Percentiles rank a stretch among this genome's conserved stretches.
Conservation (phyloP, 1,140 invertebrate genomes). For the Fopius arisanus region DNA sequence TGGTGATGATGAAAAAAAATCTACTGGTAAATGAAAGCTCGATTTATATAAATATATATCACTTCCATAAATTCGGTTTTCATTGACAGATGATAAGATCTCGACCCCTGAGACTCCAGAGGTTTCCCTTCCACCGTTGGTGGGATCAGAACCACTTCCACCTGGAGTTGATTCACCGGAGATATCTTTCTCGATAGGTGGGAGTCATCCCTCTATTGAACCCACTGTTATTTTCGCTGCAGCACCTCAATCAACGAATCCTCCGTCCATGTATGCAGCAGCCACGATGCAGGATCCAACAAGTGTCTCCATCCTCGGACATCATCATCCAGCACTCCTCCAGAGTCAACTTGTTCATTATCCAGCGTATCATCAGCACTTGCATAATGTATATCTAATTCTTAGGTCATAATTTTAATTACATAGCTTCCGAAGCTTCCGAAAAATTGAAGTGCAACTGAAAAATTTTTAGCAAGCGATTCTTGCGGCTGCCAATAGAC, state of each 20-base stretch:
- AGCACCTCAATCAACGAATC: slow-evolving; percentile 49
- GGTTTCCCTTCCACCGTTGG: slow-evolving; percentile 45
- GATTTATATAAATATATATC: neutral
- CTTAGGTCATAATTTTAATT: too few species aligned
- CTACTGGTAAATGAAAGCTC: neutral
- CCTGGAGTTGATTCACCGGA: slow-evolving; percentile 65
- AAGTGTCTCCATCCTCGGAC: slow-evolving; percentile 38
- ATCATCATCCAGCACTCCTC: slow-evolving; percentile 56
- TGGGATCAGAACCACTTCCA: slow-evolving; percentile 60
- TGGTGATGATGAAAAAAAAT: slow-evolving; percentile 39
- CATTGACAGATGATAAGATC: slow-evolving; percentile 31
- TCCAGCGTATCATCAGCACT: slow-evolving; percentile 56
- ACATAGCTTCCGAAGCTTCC: too few species aligned
- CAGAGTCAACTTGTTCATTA: slow-evolving; percentile 60
- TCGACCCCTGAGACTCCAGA: slow-evolving; percentile 43
- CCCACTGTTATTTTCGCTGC: slow-evolving; percentile 50
- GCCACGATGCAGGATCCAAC: slow-evolving; percentile 51
- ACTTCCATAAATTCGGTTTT: neutral
- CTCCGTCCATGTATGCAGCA: slow-evolving; percentile 52
- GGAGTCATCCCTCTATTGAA: slow-evolving; percentile 38
- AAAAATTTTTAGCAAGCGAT: slow-evolving; percentile 47
- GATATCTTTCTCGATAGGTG: slow-evolving; percentile 47
- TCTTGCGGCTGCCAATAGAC: slow-evolving; percentile 52
- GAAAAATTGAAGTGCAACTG: too few species aligned
- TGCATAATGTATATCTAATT: slow-evolving; percentile 53